Percentiles rank a stretch among this genome's conserved stretches.
phyloP scores from a whole-genome alignment of 2,113 vertebrate genomes.

The Oryzias javanicus region DNA sequence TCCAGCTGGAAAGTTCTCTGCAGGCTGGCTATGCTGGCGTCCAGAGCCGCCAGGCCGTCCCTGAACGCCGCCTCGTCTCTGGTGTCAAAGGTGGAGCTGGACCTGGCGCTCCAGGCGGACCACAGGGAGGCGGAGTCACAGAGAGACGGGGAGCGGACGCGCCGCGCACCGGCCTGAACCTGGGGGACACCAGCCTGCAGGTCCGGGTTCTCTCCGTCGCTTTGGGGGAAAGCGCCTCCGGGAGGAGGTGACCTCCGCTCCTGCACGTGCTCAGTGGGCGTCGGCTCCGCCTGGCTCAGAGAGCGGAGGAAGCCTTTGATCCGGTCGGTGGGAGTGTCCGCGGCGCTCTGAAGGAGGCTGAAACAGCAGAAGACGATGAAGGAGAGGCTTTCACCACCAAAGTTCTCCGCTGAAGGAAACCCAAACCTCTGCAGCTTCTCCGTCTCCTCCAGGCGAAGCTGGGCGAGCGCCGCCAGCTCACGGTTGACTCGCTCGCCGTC shows the following conservation, averaged over 20 bases:
- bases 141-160: constrained; percentile 57
- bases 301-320: too few species aligned
- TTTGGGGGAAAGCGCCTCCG: too few species aligned
- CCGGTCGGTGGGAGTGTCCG: neutral
- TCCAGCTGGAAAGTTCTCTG: constrained; percentile 84
- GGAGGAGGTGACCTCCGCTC: neutral
- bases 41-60: constrained; percentile 87
- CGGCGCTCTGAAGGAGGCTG: neutral
- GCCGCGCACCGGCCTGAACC: neutral
- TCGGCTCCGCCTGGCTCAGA: neutral
- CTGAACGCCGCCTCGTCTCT: constrained; percentile 87
- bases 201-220: too few species aligned
- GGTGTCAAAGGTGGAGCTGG: constrained; percentile 86
- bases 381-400: neutral
- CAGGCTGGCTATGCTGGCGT: constrained; percentile 89
- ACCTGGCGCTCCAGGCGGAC: constrained; percentile 82
- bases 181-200: too few species aligned
- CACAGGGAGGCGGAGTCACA: constrained; percentile 72
- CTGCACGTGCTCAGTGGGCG: neutral
- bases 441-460: constrained; percentile 83
- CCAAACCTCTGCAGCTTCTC: constrained; percentile 79
- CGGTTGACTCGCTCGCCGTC: constrained; percentile 80
- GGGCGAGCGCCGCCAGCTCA: constrained; percentile 78
- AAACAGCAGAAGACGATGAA: constrained; percentile 19
- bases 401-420: neutral